Conservation (phyloP, 2,888 invertebrate species). For the Hirtodrosophila confusa region DNA sequence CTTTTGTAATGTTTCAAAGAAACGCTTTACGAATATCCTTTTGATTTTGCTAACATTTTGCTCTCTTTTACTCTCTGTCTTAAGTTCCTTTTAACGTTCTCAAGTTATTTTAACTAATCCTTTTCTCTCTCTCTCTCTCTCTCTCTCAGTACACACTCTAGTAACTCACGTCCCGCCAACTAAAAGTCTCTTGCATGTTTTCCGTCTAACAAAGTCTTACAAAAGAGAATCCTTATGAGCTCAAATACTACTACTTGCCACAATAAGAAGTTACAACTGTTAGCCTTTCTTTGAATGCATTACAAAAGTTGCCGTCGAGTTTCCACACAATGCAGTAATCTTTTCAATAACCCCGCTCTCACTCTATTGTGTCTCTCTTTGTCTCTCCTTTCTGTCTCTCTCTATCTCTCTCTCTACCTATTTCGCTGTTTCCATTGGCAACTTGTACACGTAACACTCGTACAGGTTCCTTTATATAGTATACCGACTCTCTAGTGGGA, state of each 20-base stretch:
- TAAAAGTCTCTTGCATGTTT: constrained; percentile 35
- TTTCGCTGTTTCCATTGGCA: constrained; percentile 10
- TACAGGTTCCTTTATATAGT: constrained; percentile 24
- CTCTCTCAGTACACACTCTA: constrained; percentile 22
- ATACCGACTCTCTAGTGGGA: constrained; percentile 42
- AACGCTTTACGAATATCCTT: constrained; percentile 43
- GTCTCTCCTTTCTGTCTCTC: constrained; percentile 12
- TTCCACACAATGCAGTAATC: constrained; percentile 50
- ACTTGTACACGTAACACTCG: constrained; percentile 19
- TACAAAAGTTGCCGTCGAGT: constrained; percentile 49
- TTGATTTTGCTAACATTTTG: constrained; percentile 41
- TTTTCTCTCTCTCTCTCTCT: constrained; percentile 5
- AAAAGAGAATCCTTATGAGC: constrained; percentile 1
- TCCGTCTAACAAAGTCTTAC: constrained; percentile 8
- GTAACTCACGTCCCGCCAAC: constrained; percentile 1
- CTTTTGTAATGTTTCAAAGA: constrained; percentile 71
- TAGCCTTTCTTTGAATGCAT: constrained; percentile 59
- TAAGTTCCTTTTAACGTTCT: constrained; percentile 7
- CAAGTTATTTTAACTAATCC: constrained; percentile 1
- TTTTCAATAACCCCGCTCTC: constrained; percentile 14
- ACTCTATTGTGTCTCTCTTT: background rate
- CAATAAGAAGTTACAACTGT: constrained; percentile 15
- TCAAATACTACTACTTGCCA: background rate
- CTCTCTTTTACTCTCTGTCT: constrained; percentile 30
- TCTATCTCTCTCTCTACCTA: constrained; percentile 13